Percentiles rank a stretch among this genome's conserved stretches.
phyloP scores from a whole-genome alignment of 2,888 invertebrate genomes.

The Agrenia bidenticulata region DNA sequence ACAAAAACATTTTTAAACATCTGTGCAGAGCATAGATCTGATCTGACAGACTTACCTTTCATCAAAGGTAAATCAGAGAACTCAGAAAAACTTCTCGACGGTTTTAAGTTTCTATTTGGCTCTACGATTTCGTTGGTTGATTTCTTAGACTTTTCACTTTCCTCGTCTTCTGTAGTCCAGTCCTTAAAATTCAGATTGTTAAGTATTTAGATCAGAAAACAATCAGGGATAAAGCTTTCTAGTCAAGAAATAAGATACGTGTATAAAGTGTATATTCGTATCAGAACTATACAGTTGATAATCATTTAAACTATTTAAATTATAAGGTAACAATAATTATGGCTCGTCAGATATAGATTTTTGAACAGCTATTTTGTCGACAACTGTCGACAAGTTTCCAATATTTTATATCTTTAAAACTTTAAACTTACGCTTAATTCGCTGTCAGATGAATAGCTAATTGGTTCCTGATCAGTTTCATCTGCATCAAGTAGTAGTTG shows the following conservation, averaged over 20 bases:
- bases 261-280: no score
- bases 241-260: not conserved
- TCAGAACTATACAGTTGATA: not conserved
- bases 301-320: no score
- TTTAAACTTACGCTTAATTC: slow-evolving; percentile 41
- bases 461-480: slow-evolving; percentile 7
- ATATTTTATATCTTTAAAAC: not conserved
- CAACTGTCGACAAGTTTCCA: no score
- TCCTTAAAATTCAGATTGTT: slow-evolving; percentile 17
- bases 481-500: slow-evolving; percentile 25
- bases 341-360: no score
- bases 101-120: slow-evolving; percentile 12
- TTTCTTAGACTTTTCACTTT: slow-evolving; percentile 9
- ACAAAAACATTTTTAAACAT: no score
- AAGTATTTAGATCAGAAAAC: not conserved
- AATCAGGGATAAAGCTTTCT: slow-evolving; percentile 3
- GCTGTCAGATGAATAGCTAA: slow-evolving; percentile 30
- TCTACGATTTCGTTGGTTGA: slow-evolving; percentile 20
- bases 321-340: no score
- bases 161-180: slow-evolving; percentile 24
- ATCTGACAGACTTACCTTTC: slow-evolving; percentile 13
- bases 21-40: no score
- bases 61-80: slow-evolving; percentile 22
- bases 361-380: no score
- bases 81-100: slow-evolving; percentile 34